These are phyloP conservation scores for Trichomycterus rosablanca DNA, from an alignment of 2,113 vertebrate genomes.

Conservation along the genomic window DNA sequence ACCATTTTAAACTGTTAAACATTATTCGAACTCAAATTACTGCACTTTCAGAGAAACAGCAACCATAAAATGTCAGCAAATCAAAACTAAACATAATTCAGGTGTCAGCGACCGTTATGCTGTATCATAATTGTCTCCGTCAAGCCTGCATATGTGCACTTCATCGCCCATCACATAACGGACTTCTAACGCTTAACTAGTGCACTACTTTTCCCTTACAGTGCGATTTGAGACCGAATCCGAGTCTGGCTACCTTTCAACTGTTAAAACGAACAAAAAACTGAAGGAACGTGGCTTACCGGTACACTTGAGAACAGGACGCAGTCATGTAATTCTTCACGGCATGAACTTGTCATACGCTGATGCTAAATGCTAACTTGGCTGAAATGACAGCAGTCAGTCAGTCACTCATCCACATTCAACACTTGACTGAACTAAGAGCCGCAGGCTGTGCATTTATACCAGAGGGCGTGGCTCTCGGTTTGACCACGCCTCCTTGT, in stretches of 20 bases:
- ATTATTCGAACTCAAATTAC: too few relatives aligned
- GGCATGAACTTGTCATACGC: neutral
- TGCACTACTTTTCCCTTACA: neutral
- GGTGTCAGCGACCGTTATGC: too few relatives aligned
- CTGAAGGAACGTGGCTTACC: neutral
- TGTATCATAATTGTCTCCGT: too few relatives aligned
- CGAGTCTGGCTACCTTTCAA: neutral
- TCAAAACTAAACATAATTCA: too few relatives aligned
- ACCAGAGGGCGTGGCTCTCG: constrained; percentile 7
- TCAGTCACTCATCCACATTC: neutral
- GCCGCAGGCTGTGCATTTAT: neutral
- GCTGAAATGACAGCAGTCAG: neutral
- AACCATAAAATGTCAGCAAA: too few relatives aligned
- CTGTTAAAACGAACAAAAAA: neutral
- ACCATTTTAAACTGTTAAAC: too few relatives aligned
- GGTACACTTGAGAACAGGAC: constrained; percentile 26
- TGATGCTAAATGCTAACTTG: neutral
- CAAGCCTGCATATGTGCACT: too few relatives aligned
- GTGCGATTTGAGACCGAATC: neutral
- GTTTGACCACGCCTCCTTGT: neutral
- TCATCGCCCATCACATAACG: too few relatives aligned
- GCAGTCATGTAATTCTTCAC: constrained; percentile 21
- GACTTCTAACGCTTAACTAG: too few relatives aligned
- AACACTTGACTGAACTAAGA: neutral
- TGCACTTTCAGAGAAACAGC: too few relatives aligned